phyloP scores from a whole-genome alignment of 1,140 invertebrate species.

The Ephestia elutella region DNA sequence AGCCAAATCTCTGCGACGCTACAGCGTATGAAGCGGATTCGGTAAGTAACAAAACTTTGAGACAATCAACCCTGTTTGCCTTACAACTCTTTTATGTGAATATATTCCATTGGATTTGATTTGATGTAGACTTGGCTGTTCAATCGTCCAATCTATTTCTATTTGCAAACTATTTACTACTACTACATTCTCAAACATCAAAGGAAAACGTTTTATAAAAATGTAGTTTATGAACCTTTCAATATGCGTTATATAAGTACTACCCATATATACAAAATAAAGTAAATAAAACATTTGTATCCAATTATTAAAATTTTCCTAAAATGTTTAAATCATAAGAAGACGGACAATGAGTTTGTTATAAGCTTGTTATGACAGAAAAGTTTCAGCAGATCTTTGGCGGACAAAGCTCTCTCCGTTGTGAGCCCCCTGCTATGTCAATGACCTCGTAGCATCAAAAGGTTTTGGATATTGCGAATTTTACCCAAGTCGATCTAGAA shows the following conservation, averaged over 20 bases:
- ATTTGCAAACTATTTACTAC: no score
- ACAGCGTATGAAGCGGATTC: constrained; percentile 31
- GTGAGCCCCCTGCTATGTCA: neutral
- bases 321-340: neutral
- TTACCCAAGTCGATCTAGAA: neutral
- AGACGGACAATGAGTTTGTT: neutral
- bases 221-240: no score
- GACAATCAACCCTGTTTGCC: neutral
- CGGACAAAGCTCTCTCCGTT: constrained; percentile 1
- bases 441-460: neutral
- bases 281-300: no score
- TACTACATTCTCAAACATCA: no score
- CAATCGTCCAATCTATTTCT: neutral
- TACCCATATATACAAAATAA: no score
- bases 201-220: no score
- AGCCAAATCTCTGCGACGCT: constrained; percentile 38
- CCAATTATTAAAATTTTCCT: neutral
- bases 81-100: neutral
- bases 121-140: neutral
- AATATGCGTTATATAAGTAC: no score
- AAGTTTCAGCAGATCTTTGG: neutral
- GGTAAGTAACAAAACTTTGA: constrained; percentile 39
- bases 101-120: neutral
- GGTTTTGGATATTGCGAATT: neutral
- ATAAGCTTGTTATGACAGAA: neutral